Base-by-base conservation (phyloP, 2,113 vertebrate genomes). In the Connochaetes taurinus region DNA sequence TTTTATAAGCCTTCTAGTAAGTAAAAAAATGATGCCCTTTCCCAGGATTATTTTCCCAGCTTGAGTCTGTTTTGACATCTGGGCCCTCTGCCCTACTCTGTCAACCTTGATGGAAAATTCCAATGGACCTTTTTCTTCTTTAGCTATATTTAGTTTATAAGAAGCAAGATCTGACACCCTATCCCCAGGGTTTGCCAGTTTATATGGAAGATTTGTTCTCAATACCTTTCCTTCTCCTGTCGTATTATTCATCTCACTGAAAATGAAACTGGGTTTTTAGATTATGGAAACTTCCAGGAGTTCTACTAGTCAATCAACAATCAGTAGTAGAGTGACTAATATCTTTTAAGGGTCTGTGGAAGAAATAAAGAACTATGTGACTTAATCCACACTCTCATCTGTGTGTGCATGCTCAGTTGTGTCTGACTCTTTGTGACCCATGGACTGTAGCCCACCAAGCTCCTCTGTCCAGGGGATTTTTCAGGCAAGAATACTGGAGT, bases 91-190 rank as follows among this genome's bases (percentile, higher is more conserved):
- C 62, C 53, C 43, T 90, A 60, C 31, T 58, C 83, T 88, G 11
- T 92, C 50, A 85, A 81, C 74, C 76, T 86, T 29, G 55, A 89
- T 95, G 95, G 96, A 96, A 97, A 97, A 97, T 98, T 97, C 96
- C 93, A 86, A 2, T 6, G 82, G 50, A 53, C 7, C 17, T 83
- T 82, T 55, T 55, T 0, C 17, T n/a, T 47, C 14, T 62, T 45
- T 2, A 57, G 53, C 71, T 97, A 83, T 89, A 43, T 90, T 95
- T 94, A 53, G 76, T 80, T 81, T 97, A 88, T 71, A 57, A 89
- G 80, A 76, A 94, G 81, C 27, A 85, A 88, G 64, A 29, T 82
- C 47, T 21, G 64, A 43, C 15, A 85, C n/a, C 62, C 23, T 16
- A 21, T 87, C 31, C 8, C 52, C 31, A 45, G 21, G 8, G 74